phyloP scores from a whole-genome alignment of 1,140 invertebrate genomes.

The Bradysia coprophila region DNA sequence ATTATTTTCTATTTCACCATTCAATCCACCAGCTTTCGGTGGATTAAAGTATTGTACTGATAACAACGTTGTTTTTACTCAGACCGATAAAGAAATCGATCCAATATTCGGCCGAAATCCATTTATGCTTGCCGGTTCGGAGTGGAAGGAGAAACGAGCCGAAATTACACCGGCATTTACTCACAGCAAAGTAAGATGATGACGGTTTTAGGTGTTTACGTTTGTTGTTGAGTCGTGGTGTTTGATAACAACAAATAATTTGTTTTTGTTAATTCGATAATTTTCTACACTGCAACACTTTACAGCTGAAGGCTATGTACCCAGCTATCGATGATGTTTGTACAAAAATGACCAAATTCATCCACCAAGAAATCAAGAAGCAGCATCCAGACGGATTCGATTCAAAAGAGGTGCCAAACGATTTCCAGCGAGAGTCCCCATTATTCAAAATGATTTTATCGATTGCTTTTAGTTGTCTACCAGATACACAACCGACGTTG shows the following conservation, averaged over 20 bases:
- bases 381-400: not conserved
- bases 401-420: not conserved
- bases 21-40: no score
- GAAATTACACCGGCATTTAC: conserved; percentile 29
- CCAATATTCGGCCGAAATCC: conserved; percentile 18
- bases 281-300: no score
- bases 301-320: not conserved
- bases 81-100: conserved; percentile 13
- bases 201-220: no score
- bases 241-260: no score
- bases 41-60: not conserved
- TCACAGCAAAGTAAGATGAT: conserved; percentile 9
- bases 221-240: no score
- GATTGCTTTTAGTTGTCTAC: conserved; percentile 11
- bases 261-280: no score
- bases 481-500: conserved; percentile 27
- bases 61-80: not conserved
- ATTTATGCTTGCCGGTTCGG: conserved; percentile 15
- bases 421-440: no score
- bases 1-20: not conserved
- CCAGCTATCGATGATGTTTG: not conserved
- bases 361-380: not conserved
- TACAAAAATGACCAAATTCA: not conserved
- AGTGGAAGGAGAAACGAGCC: conserved; percentile 27
- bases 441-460: no score